phyloP scores from a whole-genome alignment of 2,888 invertebrate species.

The Leptodirus hochenwartii region DNA sequence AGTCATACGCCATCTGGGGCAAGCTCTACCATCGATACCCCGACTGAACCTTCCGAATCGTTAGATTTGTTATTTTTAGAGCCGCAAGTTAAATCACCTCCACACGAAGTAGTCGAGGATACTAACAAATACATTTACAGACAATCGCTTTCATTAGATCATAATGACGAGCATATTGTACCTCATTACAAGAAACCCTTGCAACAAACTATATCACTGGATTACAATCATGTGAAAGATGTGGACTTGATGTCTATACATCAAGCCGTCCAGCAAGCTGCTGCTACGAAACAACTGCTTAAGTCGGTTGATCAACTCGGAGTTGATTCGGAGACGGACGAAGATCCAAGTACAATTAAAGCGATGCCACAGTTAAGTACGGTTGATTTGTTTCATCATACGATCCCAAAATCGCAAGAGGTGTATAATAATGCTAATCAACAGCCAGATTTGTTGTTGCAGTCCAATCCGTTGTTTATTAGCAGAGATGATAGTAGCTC shows the following conservation, averaged over 20 bases:
- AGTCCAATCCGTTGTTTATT: constrained; percentile 22
- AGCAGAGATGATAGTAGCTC: too few species aligned
- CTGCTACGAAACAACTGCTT: constrained; percentile 14
- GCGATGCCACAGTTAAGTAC: not conserved
- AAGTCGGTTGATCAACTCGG: constrained; percentile 8
- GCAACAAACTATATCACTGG: constrained; percentile 16
- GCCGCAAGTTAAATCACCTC: constrained; percentile 18
- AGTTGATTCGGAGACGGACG: too few species aligned
- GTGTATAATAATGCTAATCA: constrained; percentile 9
- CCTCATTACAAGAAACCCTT: constrained; percentile 11
- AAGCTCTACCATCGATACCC: constrained; percentile 24
- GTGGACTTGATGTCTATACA: constrained; percentile 13
- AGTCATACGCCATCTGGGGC: constrained; percentile 17
- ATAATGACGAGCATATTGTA: constrained; percentile 4
- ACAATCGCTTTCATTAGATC: constrained; percentile 14
- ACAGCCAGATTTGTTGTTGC: constrained; percentile 13
- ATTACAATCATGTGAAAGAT: constrained; percentile 12
- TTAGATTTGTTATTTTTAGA: constrained; percentile 13
- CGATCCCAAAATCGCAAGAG: too few species aligned
- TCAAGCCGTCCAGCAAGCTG: constrained; percentile 17
- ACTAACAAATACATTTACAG: too few species aligned
- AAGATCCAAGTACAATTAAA: not conserved
- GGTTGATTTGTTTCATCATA: constrained; percentile 7
- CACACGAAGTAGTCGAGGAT: too few species aligned
- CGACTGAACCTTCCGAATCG: constrained; percentile 23